Evolutionary conservation across 2,888 invertebrate genomes (phyloP).

Genomic region (Leucozona laternaria): DNA sequence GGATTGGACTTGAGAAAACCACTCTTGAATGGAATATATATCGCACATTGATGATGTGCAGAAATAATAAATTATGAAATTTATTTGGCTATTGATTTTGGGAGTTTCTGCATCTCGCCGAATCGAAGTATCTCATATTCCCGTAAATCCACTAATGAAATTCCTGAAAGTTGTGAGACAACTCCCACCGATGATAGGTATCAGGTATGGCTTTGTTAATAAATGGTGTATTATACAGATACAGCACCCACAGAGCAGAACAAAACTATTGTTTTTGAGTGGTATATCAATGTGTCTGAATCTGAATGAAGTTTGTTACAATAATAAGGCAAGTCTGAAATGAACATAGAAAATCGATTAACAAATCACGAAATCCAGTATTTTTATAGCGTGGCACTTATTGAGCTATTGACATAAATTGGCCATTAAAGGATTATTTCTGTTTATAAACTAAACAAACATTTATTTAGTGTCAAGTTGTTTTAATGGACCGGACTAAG

Average conservation of each 20-base stretch:
- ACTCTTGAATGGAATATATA: neutral
- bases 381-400: neutral
- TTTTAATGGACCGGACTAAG: too few species aligned
- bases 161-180: neutral
- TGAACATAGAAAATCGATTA: neutral
- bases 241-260: too few species aligned
- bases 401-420: neutral
- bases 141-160: neutral
- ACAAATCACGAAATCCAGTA: neutral
- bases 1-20: neutral
- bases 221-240: neutral
- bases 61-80: neutral
- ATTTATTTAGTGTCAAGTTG: neutral
- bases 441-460: too few species aligned
- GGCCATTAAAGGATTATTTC: neutral
- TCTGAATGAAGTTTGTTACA: neutral
- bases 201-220: neutral
- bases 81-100: neutral
- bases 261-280: too few species aligned
- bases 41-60: neutral
- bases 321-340: neutral
- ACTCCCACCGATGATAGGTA: neutral
- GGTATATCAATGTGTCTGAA: neutral
- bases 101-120: neutral
- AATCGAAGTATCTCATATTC: neutral